Evolutionary conservation across 1,140 invertebrate species (phyloP).

Genomic region (Leptinotarsa undecemlineata): DNA sequence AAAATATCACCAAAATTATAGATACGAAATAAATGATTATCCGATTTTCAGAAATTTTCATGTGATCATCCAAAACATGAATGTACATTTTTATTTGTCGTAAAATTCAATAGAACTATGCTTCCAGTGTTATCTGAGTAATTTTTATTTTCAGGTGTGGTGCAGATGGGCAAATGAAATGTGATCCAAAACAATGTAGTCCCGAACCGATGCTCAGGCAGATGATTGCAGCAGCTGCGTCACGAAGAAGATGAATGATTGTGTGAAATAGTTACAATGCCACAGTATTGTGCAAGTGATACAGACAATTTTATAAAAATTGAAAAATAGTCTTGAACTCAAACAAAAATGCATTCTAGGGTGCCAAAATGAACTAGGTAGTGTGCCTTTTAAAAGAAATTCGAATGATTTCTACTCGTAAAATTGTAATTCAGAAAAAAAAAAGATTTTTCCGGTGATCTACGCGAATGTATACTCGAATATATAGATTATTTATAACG

Average conservation of each 20-base stretch:
- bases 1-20: too few relatives aligned
- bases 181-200: slow-evolving; percentile 84
- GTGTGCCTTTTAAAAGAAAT: slow-evolving; percentile 49
- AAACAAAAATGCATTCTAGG: slow-evolving; percentile 51
- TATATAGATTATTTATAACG: slow-evolving; percentile 18
- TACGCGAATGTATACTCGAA: slow-evolving; percentile 22
- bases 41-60: not conserved
- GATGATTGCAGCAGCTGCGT: slow-evolving; percentile 79
- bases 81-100: not conserved
- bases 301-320: slow-evolving; percentile 49
- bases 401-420: slow-evolving; percentile 21
- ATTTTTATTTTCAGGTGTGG: slow-evolving; percentile 71
- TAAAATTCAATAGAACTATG: not conserved
- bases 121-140: not conserved
- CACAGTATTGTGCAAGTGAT: slow-evolving; percentile 46
- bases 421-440: slow-evolving; percentile 4
- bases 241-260: slow-evolving; percentile 70
- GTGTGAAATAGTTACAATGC: slow-evolving; percentile 48
- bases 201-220: slow-evolving; percentile 86
- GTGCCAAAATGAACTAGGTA: slow-evolving; percentile 55
- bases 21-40: not conserved
- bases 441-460: not conserved
- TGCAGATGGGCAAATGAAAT: slow-evolving; percentile 88
- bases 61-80: not conserved
- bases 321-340: slow-evolving; percentile 46